Evolutionary conservation across 2,113 vertebrate species (phyloP), one percentile per base, ranked within the genome.

Genomic region (Malurus cyaneus): DNA sequence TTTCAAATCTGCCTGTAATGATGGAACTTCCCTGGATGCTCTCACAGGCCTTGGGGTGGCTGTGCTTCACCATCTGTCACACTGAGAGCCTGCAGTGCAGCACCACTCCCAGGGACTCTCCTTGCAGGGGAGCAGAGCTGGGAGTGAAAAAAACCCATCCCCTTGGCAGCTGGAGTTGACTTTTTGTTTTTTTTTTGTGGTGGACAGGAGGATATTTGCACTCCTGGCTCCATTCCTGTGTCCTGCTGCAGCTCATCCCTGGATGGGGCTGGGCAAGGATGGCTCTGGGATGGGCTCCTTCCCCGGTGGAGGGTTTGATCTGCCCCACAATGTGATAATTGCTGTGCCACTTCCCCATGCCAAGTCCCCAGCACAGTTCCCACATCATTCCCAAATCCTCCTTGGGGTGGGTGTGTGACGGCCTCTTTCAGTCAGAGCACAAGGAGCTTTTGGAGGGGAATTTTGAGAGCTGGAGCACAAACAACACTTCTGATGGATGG

Each of bases 1-100:
- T 86, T 24, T 16, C 47, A 80, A 80, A 91, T 8, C 83, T 91
- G 41, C 59, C 65, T 65, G 42, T 41, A 14, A 15, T 19, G 87
- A 32, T 69, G 84, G 26, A 84, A 42, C 69, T 76, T 74, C 87
- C 85, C 71, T 42, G 62, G 93, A 41, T 92, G 80, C 69, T 5
- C 89, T 82, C 20, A 1, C 87, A 82, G 86, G 73, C 93, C 81
- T 59, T 26, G 92, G 71, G 69, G 78, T 79, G 60, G 89, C 91
- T 11, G 23, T 86, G 87, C 54, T 54, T 34, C 88, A 89, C 92
- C 91, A 50, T 85, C 78, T 88, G 81, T 83, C 78, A 8, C 14
- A 70, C 24, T 39, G 88, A 59, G 94, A 82, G 62, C 81, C 92
- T 89, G 89, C 79, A 91, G 71, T 36, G 90, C 93, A 79, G 94